Percentiles rank a stretch among this genome's conserved stretches.
phyloP scores from a whole-genome alignment of 2,113 vertebrate genomes.

The Aldabrachelys gigantea region DNA sequence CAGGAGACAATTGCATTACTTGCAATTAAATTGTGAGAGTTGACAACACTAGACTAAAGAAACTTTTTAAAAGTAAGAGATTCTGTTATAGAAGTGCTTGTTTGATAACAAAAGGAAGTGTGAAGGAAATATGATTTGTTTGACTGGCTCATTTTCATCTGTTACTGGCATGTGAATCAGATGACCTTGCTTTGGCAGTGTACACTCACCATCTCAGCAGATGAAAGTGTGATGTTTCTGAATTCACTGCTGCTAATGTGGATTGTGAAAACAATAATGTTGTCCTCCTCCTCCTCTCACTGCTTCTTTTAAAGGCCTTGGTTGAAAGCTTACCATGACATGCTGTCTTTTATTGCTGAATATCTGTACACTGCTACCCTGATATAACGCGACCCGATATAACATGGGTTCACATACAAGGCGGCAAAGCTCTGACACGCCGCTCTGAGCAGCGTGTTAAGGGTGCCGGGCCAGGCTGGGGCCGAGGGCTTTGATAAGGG shows the following conservation, averaged over 20 bases:
- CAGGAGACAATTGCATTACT: not conserved
- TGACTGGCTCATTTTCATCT: slow-evolving; percentile 63
- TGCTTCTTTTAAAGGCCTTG: slow-evolving; percentile 45
- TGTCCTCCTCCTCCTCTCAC: not conserved
- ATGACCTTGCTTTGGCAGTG: slow-evolving; percentile 53
- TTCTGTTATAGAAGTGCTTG: not conserved
- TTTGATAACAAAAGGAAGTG: not conserved
- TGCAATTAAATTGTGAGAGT: not conserved
- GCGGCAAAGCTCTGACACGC: too few species aligned
- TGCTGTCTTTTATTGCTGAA: slow-evolving; percentile 20
- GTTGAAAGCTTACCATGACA: slow-evolving; percentile 34
- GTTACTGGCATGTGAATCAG: slow-evolving; percentile 64
- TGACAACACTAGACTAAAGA: not conserved
- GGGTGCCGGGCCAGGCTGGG: too few species aligned
- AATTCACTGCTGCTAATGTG: slow-evolving; percentile 53
- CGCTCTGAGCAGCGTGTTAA: too few species aligned
- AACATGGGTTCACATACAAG: too few species aligned
- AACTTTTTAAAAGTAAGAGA: not conserved
- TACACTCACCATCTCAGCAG: slow-evolving; percentile 36
- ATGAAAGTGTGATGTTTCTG: slow-evolving; percentile 46
- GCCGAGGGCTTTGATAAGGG: too few species aligned
- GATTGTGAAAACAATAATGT: slow-evolving; percentile 26
- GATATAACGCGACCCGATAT: too few species aligned
- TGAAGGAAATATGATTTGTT: slow-evolving; percentile 45
- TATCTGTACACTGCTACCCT: not conserved